Conservation (phyloP, 2,797 vertebrate species). For the Prunella strophiata region DNA sequence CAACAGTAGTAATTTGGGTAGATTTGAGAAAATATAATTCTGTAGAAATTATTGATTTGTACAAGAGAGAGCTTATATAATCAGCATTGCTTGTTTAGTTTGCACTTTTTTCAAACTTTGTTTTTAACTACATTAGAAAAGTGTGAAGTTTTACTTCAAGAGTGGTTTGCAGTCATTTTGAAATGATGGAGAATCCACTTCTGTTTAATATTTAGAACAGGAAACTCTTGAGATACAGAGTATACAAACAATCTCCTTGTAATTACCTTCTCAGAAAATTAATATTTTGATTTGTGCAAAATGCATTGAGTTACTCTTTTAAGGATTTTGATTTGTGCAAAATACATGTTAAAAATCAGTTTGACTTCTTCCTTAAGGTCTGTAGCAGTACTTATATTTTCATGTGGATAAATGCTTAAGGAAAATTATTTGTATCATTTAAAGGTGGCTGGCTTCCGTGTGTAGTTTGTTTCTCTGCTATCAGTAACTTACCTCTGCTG, state of each 20-base stretch:
- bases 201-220: neutral
- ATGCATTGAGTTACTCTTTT: neutral
- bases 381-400: neutral
- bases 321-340: neutral
- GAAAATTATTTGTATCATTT: slow-evolving; percentile 36
- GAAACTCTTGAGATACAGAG: neutral
- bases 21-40: neutral
- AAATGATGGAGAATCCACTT: neutral
- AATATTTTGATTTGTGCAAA: neutral
- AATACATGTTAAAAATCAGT: neutral
- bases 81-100: neutral
- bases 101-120: neutral
- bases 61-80: neutral
- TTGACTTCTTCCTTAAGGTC: neutral
- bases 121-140: neutral
- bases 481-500: slow-evolving; percentile 3
- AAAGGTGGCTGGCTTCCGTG: slow-evolving; percentile 13
- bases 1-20: neutral
- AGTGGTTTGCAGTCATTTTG: neutral
- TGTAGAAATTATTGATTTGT: neutral
- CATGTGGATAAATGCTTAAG: neutral
- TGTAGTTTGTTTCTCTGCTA: neutral
- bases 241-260: neutral
- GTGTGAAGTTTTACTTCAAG: neutral
- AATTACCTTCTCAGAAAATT: neutral